Conservation (phyloP, 2,797 vertebrate species). For the Ficedula albicollis region DNA sequence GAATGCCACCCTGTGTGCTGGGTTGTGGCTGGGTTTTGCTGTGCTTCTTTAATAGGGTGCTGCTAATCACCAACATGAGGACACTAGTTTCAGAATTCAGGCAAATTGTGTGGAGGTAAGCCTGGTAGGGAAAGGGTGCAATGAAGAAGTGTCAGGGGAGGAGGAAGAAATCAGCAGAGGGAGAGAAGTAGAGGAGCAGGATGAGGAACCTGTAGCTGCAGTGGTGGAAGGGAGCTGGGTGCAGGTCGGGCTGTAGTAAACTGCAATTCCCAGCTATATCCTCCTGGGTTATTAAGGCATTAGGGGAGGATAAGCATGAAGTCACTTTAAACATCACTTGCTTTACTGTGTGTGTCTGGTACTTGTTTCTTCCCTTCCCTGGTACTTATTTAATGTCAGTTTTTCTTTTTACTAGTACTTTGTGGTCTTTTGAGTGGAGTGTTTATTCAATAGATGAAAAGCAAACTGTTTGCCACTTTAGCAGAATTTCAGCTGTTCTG, state of each 20-base stretch:
- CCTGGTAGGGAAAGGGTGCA: neutral
- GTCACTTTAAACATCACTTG: neutral
- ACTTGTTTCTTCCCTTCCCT: neutral
- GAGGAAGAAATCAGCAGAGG: neutral
- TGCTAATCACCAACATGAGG: neutral
- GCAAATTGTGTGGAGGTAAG: neutral
- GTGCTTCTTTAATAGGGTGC: neutral
- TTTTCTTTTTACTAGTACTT: neutral
- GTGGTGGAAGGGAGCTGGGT: neutral
- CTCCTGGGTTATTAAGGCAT: neutral
- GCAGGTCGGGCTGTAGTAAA: rapidly evolving
- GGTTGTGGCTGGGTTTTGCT: neutral
- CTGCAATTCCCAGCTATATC: neutral
- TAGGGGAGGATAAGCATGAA: neutral
- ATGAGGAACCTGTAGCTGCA: neutral
- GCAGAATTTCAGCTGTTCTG: slow-evolving; percentile 1
- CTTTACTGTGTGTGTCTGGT: neutral
- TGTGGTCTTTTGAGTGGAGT: neutral
- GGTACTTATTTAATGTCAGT: neutral
- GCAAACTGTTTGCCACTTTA: neutral
- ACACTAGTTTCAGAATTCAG: neutral
- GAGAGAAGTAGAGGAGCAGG: neutral
- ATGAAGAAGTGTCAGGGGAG: rapidly evolving
- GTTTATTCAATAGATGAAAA: neutral
- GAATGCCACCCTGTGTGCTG: neutral